A percentile compares a stretch with the other conserved stretches of the same genome.
Evolutionary conservation across 1,140 invertebrate genomes (phyloP).

Genomic region (Neotoxoptera formosana): DNA sequence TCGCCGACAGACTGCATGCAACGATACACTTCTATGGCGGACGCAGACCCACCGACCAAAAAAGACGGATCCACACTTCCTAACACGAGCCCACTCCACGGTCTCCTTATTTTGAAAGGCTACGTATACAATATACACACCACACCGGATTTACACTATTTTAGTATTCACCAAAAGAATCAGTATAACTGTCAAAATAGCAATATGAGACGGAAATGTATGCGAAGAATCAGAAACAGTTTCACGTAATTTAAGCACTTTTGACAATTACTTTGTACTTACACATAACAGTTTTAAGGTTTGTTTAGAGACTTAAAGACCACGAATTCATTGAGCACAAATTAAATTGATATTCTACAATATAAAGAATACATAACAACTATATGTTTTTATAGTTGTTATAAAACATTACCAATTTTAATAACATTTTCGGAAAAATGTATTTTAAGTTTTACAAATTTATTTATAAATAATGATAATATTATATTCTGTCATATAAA

Average conservation of each 20-base stretch:
- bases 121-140: not conserved
- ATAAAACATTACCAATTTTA: not conserved
- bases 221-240: conserved; percentile 14
- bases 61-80: conserved; percentile 36
- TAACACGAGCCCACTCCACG: not conserved
- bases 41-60: conserved; percentile 29
- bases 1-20: conserved; percentile 49
- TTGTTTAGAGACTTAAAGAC: not conserved
- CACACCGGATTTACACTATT: conserved; percentile 24
- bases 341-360: conserved; percentile 36
- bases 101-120: conserved; percentile 15
- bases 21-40: conserved; percentile 31
- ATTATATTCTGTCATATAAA: not conserved
- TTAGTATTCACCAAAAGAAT: conserved; percentile 51
- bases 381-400: too few relatives aligned
- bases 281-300: conserved; percentile 29
- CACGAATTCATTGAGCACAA: not conserved
- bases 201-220: conserved; percentile 46
- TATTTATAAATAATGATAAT: not conserved
- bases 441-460: not conserved
- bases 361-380: not conserved
- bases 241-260: conserved; percentile 40
- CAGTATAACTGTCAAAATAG: conserved; percentile 44
- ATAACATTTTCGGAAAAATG: not conserved
- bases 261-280: not conserved